Evolutionary conservation across 23 tunicate genomes (phyloP), one percentile per base, ranked within the genome.

Genomic region (Halocynthia aurantium): DNA sequence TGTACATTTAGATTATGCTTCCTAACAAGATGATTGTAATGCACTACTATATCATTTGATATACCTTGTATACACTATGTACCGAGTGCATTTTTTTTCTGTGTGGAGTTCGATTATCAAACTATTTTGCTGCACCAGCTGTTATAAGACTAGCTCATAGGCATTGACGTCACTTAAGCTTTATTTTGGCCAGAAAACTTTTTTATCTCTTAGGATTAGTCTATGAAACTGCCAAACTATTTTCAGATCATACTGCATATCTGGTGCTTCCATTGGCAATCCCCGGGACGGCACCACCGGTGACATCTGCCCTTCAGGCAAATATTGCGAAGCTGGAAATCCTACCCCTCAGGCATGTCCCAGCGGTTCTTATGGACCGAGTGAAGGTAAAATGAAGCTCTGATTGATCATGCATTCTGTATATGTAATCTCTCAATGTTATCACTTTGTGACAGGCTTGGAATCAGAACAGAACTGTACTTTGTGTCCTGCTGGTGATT

Each of bases 241-340:
- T n/a, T 63, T 12, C 55, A 66, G 73, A 52, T 66, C 79, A 70
- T 90, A 82, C 63, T 96, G 99, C 81, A 60, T 69, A 21, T n/a
- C 17, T 4, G 77, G 81, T 13, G 73, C 99, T 7, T 54, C 12
- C 2, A 21, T 70, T 19, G 40, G 54, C 40, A 71, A 86, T 17
- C 99, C 99, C 6, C 77, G 57, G 6, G 87, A 85, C 57, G 69
- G 64, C 6, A 55, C 77, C 19, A 78, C 88, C 13, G 96, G 93
- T 8, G 81, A 70, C 8, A 52, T 72, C 9, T 96, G 99, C 75
- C 93, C 96, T 0, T 5, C 44, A 8, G 99, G 99, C 12, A 67
- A 69, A 10, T 96, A 68, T 63, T 96, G 99, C 74, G 40, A 60
- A 9, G 64, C 60, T 31, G 84, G 81, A 0, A 85, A 90, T 52